phyloP scores from a whole-genome alignment of 2,797 vertebrate genomes.

The Graptemys geographica region DNA sequence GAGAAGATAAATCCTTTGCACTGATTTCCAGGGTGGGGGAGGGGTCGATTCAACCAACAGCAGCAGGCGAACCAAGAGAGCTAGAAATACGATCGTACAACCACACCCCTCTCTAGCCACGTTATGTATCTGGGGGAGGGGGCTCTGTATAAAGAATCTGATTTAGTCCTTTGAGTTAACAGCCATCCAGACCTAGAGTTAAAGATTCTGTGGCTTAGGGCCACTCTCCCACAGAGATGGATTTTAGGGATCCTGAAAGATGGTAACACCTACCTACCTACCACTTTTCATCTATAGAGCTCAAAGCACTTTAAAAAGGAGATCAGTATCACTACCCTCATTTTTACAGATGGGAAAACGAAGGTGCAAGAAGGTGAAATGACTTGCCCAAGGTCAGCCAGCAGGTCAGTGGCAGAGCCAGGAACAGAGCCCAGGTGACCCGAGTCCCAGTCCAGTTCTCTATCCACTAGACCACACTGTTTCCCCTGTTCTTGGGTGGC shows the following conservation, averaged over 20 bases:
- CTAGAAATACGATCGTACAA: not conserved
- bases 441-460: not conserved
- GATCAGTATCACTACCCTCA: not conserved
- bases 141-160: constrained; percentile 2
- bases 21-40: not conserved
- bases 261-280: not conserved
- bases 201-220: not conserved
- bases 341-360: not conserved
- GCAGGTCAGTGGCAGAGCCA: not conserved
- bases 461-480: not conserved
- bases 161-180: constrained; percentile 27
- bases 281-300: not conserved
- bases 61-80: constrained; percentile 31
- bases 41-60: constrained; percentile 31
- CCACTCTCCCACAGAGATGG: not conserved
- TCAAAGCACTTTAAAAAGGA: not conserved
- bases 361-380: not conserved
- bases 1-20: not conserved
- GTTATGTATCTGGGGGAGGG: not conserved
- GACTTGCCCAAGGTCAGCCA: not conserved
- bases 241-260: not conserved
- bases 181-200: not conserved
- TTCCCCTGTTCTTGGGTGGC: constrained; percentile 4
- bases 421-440: not conserved
- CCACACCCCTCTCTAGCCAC: not conserved